Conservation (phyloP, 23 tunicate species). For the Phallusia fumigata region DNA sequence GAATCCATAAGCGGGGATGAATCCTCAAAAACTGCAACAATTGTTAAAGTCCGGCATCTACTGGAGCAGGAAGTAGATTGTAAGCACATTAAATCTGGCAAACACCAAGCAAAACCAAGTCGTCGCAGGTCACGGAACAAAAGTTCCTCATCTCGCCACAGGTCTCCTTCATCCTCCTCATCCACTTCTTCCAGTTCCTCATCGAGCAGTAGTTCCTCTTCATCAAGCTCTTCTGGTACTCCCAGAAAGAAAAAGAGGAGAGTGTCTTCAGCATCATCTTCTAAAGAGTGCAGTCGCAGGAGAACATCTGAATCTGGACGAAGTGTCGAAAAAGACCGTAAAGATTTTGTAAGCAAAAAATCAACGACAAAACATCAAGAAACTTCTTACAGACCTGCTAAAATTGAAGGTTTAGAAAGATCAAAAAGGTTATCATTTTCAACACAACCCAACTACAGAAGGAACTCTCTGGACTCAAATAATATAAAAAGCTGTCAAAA, state of each 20-base stretch:
- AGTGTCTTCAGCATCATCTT: neutral
- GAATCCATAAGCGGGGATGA: constrained; percentile 21
- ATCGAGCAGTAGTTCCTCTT: constrained; percentile 14
- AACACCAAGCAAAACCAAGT: neutral
- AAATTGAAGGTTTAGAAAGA: neutral
- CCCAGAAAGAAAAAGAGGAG: neutral
- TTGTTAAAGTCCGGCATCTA: constrained; percentile 47
- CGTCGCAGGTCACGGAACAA: neutral
- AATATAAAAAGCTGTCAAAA: neutral
- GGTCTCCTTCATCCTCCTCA: constrained; percentile 34
- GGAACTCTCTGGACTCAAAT: neutral
- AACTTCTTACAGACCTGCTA: neutral
- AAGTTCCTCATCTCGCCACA: constrained; percentile 8
- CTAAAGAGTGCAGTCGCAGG: neutral
- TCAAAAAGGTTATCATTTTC: neutral
- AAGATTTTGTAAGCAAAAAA: neutral
- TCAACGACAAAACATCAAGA: neutral
- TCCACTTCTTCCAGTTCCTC: constrained; percentile 8
- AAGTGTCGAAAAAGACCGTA: neutral
- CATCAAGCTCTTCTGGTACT: neutral
- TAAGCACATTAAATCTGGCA: constrained; percentile 8
- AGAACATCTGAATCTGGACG: neutral
- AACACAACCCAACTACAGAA: neutral
- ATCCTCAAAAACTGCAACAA: constrained; percentile 41
- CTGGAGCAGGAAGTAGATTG: constrained; percentile 37